Evolutionary conservation across 2,797 vertebrate species (phyloP), one percentile per base, ranked within the genome.

Genomic region (Dryobates pubescens): DNA sequence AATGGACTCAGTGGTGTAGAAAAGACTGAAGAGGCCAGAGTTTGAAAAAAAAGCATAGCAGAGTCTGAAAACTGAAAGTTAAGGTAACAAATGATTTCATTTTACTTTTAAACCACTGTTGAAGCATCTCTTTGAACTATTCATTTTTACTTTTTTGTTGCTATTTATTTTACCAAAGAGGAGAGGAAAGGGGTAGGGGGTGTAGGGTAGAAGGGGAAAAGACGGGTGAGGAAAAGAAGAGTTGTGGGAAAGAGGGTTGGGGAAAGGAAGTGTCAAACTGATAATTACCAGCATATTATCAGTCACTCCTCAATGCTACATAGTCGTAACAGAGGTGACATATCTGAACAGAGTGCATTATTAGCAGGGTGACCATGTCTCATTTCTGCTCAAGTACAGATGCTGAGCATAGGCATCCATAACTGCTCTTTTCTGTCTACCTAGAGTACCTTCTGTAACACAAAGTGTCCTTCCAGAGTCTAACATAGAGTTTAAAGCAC

Each of bases 1-100:
- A 99, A 99, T 0, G 99, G 99, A 93, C 99, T 99, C 94, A 99
- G 95, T 0, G 99, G 99, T 2, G 98, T 98, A 96, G 99, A 99
- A 96, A 99, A 99, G 86, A 99, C 54, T 1, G 99, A 98, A 71
- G 99, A 98, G 76, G 98, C 97, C 45, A 99, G 88, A 16, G 98
- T 98, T 98, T 99, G 99, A 9, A 99, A 98, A 96, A 99, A 98
- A 91, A 99, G 98, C 98, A 99, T 98, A 95, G 99, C 99, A 15
- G 99, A 99, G 95, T 99, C 99, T 99, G 97, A 94, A 93, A 79
- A 86, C 9, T 49, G 17, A 19, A 94, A 95, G 98, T 98, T 97
- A 98, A 98, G 98, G 97, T 69, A 86, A 91, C 6, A 34, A 38
- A 41, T 34, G 0, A 90, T 70, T 79, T 81, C n/a, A 38, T 29